Conservation (phyloP, 2,888 invertebrate species). For the Unio delphinus region DNA sequence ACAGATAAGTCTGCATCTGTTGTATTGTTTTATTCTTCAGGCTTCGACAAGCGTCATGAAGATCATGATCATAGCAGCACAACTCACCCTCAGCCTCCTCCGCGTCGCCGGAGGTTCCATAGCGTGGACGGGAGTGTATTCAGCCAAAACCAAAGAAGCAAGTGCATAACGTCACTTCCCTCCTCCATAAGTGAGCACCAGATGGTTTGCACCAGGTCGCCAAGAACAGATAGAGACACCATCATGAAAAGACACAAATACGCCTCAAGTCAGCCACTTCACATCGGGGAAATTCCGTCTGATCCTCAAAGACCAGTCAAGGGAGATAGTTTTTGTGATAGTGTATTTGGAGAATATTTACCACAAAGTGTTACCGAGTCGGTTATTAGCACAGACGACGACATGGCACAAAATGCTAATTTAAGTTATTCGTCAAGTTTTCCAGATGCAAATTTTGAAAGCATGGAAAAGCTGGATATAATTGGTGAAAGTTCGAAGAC, state of each 20-base stretch:
- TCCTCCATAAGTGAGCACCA: conserved; percentile 3
- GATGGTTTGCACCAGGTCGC: conserved; percentile 10
- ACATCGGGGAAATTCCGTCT: not conserved
- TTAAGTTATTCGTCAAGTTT: not conserved
- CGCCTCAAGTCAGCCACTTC: not conserved
- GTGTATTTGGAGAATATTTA: conserved; percentile 2
- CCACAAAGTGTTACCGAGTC: not conserved
- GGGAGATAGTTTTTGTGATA: not conserved
- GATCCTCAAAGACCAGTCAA: not conserved
- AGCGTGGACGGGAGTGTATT: not conserved
- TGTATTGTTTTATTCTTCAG: too few relatives aligned
- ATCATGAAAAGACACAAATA: conserved; percentile 18
- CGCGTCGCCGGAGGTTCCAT: not conserved
- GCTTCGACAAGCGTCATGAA: too few relatives aligned
- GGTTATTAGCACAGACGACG: conserved; percentile 2
- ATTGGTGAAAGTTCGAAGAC: conserved; percentile 60
- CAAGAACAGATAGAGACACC: conserved; percentile 17
- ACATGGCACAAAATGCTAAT: not conserved
- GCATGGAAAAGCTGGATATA: conserved; percentile 48
- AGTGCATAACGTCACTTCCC: not conserved
- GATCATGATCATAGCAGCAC: too few relatives aligned
- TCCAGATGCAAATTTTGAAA: not conserved
- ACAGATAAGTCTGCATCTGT: too few relatives aligned
- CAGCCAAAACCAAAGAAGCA: not conserved
- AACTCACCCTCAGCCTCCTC: conserved; percentile 2